A percentile compares a stretch with the other conserved stretches of the same genome.
Evolutionary conservation across 2,797 vertebrate genomes (phyloP).

Genomic region (Crypturellus tataupa): DNA sequence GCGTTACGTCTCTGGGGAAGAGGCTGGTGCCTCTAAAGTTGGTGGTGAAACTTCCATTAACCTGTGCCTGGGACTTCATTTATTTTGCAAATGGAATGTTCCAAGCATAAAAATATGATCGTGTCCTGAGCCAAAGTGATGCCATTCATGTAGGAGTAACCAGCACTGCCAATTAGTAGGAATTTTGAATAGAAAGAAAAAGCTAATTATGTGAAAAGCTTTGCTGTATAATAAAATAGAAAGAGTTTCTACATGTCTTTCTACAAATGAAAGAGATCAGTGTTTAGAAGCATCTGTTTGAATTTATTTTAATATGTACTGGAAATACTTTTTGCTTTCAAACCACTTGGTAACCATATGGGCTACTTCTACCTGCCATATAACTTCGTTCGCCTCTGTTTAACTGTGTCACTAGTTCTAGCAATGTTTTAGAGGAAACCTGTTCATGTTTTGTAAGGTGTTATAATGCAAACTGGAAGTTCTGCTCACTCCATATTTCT

Average conservation of each 20-base stretch:
- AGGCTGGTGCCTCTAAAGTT: conserved; percentile 56
- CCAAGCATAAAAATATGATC: neutral
- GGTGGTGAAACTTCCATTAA: conserved; percentile 46
- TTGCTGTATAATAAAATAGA: conserved; percentile 23
- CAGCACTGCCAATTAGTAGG: conserved; percentile 22
- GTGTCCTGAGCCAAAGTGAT: neutral
- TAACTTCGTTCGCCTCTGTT: neutral
- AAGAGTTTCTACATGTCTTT: conserved; percentile 1
- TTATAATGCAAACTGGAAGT: conserved; percentile 44
- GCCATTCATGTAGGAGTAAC: conserved; percentile 43
- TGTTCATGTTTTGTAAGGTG: conserved; percentile 37
- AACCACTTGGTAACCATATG: neutral
- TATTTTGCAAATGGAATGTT: conserved; percentile 44
- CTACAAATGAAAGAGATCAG: neutral
- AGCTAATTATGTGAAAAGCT: conserved; percentile 48
- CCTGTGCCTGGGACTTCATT: conserved; percentile 52
- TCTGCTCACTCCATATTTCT: conserved; percentile 6
- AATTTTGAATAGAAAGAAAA: conserved; percentile 12
- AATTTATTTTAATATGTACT: neutral
- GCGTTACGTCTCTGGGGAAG: conserved; percentile 36
- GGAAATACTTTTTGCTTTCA: conserved; percentile 2
- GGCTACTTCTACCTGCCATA: neutral
- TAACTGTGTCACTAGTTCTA: neutral
- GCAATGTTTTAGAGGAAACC: neutral
- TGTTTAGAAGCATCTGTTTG: neutral